phyloP scores from a whole-genome alignment of 2,113 vertebrate species.

The Petrocephalus microphthalmus region DNA sequence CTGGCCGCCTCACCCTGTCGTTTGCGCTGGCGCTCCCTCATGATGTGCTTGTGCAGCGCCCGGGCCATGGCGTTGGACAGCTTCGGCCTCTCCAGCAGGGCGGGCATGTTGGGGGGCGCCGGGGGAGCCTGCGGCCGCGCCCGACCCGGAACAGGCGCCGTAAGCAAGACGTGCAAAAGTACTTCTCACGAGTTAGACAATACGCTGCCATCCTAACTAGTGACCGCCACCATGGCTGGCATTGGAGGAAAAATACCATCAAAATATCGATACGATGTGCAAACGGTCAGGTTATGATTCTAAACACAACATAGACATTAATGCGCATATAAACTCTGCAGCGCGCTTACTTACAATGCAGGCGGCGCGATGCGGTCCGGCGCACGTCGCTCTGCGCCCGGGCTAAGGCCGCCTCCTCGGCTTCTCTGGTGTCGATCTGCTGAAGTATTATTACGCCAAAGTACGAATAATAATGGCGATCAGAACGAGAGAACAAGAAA shows the following conservation, averaged over 20 bases:
- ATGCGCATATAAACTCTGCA: background rate
- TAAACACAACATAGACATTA: background rate
- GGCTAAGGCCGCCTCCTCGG: conserved; percentile 16
- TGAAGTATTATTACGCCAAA: background rate
- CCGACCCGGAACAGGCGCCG: background rate
- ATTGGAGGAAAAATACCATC: background rate
- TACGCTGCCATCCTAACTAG: background rate
- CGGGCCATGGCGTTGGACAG: conserved; percentile 87
- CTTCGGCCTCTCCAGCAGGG: conserved; percentile 85
- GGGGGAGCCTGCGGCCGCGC: conserved; percentile 59
- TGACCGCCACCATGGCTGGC: background rate
- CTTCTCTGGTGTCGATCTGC: conserved; percentile 1
- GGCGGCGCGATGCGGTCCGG: conserved; percentile 15
- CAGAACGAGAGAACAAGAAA: background rate
- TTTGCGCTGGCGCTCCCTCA: conserved; percentile 85
- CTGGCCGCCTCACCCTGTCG: conserved; percentile 66
- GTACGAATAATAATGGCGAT: conserved; percentile 2
- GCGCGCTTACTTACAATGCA: conserved; percentile 3
- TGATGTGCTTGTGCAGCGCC: conserved; percentile 86
- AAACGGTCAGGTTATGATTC: background rate
- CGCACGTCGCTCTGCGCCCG: conserved; percentile 28
- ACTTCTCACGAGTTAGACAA: background rate
- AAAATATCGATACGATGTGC: background rate
- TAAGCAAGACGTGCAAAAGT: background rate
- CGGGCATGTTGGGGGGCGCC: conserved; percentile 74